These are phyloP conservation scores for Ephestia elutella DNA, from an alignment of 1,140 invertebrate genomes.

Conservation along the genomic window DNA sequence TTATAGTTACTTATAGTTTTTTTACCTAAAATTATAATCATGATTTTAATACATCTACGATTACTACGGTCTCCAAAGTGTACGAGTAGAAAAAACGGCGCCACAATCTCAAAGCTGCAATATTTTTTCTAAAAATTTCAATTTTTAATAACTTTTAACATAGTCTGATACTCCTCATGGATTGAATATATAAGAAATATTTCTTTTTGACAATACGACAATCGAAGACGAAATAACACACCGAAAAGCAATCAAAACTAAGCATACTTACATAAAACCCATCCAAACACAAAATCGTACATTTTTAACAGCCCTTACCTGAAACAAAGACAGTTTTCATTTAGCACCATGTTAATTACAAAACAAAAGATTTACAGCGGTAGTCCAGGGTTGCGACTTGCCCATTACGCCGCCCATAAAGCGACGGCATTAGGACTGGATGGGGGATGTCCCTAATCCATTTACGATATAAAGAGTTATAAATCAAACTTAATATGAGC, in stretches of 20 bases:
- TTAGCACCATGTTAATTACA: slow-evolving; percentile 29
- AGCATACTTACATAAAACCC: neutral
- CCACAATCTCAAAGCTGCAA: no score
- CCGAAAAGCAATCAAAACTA: neutral
- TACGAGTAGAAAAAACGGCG: no score
- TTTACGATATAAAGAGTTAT: slow-evolving; percentile 72
- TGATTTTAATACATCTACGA: no score
- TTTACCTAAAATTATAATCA: no score
- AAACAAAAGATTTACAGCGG: slow-evolving; percentile 18
- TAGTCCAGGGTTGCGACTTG: slow-evolving; percentile 8
- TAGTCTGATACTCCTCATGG: no score
- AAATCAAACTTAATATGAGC: slow-evolving; percentile 71
- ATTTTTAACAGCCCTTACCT: slow-evolving; percentile 26
- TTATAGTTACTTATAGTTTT: no score
- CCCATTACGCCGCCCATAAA: slow-evolving; percentile 24
- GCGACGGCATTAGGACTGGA: slow-evolving; percentile 13
- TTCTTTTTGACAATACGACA: no score
- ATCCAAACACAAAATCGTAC: neutral
- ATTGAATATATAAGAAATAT: no score
- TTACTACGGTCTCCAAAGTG: no score
- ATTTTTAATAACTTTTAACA: no score
- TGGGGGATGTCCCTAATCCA: slow-evolving; percentile 64
- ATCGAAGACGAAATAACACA: no score
- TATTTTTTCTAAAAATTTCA: no score
- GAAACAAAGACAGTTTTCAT: slow-evolving; percentile 27